phyloP scores from a whole-genome alignment of 2,797 vertebrate genomes.

The Chelmon rostratus region DNA sequence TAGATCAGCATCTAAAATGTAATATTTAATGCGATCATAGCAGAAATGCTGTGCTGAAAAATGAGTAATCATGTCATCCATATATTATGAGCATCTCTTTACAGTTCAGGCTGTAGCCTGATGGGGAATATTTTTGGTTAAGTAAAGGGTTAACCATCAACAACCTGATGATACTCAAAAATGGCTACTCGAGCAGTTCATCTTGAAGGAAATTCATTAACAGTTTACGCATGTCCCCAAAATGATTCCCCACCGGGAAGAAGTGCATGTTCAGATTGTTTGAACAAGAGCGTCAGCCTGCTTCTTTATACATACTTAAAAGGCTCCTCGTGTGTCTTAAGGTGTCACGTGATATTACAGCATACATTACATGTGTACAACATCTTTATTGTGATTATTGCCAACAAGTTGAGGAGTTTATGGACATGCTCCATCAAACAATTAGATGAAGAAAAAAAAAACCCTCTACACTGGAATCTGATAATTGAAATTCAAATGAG shows the following conservation, averaged over 20 bases:
- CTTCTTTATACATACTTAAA: slow-evolving; percentile 62
- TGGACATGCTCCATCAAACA: slow-evolving; percentile 65
- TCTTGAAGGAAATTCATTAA: slow-evolving; percentile 32
- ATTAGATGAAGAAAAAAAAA: slow-evolving; percentile 43
- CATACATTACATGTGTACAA: slow-evolving; percentile 35
- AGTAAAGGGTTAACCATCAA: slow-evolving; percentile 7
- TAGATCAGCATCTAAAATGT: slow-evolving; percentile 1
- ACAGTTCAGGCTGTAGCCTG: background rate
- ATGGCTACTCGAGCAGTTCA: background rate
- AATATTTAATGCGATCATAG: background rate
- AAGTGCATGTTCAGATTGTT: slow-evolving; percentile 57
- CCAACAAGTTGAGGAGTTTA: slow-evolving; percentile 60
- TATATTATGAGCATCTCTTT: background rate
- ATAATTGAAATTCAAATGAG: slow-evolving; percentile 79
- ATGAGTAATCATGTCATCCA: background rate
- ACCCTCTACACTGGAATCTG: slow-evolving; percentile 47
- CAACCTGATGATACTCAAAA: background rate
- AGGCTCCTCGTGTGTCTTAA: slow-evolving; percentile 30
- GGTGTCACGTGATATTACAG: slow-evolving; percentile 40
- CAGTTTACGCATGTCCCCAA: slow-evolving; percentile 27
- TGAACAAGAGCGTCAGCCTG: slow-evolving; percentile 40
- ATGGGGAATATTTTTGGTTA: background rate
- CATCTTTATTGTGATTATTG: slow-evolving; percentile 57
- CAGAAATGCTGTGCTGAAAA: background rate
- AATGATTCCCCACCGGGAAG: background rate